Conservation (phyloP, 2,113 vertebrate genomes). For the Chaetodon auriga region DNA sequence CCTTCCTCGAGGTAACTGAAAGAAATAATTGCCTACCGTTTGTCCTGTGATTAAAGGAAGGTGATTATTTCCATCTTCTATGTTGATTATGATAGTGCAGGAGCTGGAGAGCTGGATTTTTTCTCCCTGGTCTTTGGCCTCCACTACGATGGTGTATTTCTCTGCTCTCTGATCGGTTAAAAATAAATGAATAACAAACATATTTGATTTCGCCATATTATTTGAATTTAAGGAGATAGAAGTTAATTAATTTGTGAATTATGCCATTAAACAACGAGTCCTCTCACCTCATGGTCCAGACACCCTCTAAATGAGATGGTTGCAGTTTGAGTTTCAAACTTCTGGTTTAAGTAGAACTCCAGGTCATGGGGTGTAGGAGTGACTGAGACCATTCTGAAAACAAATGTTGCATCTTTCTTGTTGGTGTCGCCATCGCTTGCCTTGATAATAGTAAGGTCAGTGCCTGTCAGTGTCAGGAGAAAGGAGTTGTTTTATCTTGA, state of each 20-base stretch:
- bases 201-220: background rate
- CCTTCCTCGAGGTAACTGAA: background rate
- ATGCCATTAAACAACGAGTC: background rate
- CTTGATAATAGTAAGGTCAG: background rate
- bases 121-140: slow-evolving; percentile 72
- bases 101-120: slow-evolving; percentile 58
- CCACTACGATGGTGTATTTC: slow-evolving; percentile 71
- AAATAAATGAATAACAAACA: background rate
- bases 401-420: slow-evolving; percentile 43
- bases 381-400: slow-evolving; percentile 67
- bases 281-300: slow-evolving; percentile 79
- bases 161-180: slow-evolving; percentile 50
- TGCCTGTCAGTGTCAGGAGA: slow-evolving; percentile 50
- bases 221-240: background rate
- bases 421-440: slow-evolving; percentile 56
- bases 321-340: fast-evolving
- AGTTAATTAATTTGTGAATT: background rate
- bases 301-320: slow-evolving; percentile 80
- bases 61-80: slow-evolving; percentile 76
- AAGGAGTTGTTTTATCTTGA: background rate
- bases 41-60: slow-evolving; percentile 56
- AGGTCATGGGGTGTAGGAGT: slow-evolving; percentile 56
- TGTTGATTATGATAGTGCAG: slow-evolving; percentile 63
- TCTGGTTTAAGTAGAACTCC: slow-evolving; percentile 72
- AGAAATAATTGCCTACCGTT: slow-evolving; percentile 55